Evolutionary conservation across 2,797 vertebrate genomes (phyloP), one percentile per base, ranked within the genome.

Genomic region (Bufotes viridis): DNA sequence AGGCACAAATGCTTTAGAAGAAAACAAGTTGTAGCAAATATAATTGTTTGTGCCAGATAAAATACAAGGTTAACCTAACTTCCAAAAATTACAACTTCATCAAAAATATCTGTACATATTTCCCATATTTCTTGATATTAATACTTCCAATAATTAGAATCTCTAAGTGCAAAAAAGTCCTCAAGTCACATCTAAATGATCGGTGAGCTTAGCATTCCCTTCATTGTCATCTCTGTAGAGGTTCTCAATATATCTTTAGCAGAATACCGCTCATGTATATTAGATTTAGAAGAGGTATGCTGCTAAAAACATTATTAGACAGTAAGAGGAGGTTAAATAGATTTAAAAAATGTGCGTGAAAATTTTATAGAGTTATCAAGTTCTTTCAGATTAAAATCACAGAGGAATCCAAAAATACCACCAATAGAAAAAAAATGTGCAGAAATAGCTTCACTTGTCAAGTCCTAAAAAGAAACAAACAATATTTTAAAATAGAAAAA

Each of bases 51-150:
- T 53, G 57, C 55, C 53, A 24, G 26, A 42, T 24, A 58, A 78
- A 24, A 75, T 29, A 78, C 49, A 51, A 49, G 61, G 29, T 82
- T 78, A 78, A 87, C 26, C 63, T 69, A 65, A 86, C 20, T 69
- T 80, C 60, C 15, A 70, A 82, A 69, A 82, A 82, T 82, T 78
- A 81, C 49, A 61, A 17, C n/a, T 55, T 84, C 51, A 78, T 87
- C 58, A 86, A 89, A 88, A 85, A 89, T 60, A 78, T 75, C 70
- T 83, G 74, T 88, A 87, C 87, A 88, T 3, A 17, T 76, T 85
- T 85, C 61, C 69, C 60, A 61, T 42, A 42, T 42, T 7, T 67
- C 11, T 72, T 53, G 18, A 86, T 20, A 72, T 53, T 49, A 75
- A 82, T 65, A 42, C 75, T 78, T 57, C 69, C 65, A 24, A 86